A percentile compares a stretch with the other conserved stretches of the same genome.
Evolutionary conservation across 2,888 invertebrate genomes (phyloP).

Genomic region (Sturmia bella): DNA sequence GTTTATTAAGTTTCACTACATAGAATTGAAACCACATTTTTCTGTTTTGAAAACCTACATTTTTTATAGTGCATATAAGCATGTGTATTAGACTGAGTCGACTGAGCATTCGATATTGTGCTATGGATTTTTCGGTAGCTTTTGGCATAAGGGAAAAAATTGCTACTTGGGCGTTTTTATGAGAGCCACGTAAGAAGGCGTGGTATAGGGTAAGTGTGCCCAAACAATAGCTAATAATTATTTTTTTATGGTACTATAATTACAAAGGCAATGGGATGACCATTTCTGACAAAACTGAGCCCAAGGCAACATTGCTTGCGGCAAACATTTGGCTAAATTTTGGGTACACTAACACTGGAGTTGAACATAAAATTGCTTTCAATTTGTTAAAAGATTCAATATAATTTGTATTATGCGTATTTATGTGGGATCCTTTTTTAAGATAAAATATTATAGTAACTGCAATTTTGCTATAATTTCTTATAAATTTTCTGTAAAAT

Average conservation of each 20-base stretch:
- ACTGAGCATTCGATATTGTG: too few species aligned
- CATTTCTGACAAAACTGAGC: conserved; percentile 1
- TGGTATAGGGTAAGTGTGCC: too few species aligned
- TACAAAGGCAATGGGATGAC: not conserved
- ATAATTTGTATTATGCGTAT: not conserved
- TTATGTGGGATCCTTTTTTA: not conserved
- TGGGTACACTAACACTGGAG: not conserved
- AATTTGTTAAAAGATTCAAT: conserved; percentile 10
- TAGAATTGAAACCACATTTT: too few species aligned
- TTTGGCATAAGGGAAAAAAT: too few species aligned
- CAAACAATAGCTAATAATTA: conserved; percentile 4
- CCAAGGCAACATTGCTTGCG: not conserved
- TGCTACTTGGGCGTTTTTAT: too few species aligned
- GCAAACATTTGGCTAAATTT: too few species aligned
- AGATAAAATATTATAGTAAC: not conserved
- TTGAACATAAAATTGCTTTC: conserved; percentile 3
- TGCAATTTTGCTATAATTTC: not conserved
- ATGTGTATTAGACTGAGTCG: too few species aligned
- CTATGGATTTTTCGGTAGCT: too few species aligned
- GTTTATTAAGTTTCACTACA: too few species aligned
- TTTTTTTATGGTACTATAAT: not conserved
- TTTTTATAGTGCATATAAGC: too few species aligned
- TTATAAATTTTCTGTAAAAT: not conserved
- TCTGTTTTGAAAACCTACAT: too few species aligned
- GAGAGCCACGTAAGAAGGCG: too few species aligned